These are phyloP conservation scores for Tenualosa ilisha DNA, from an alignment of 2,797 vertebrate species.

Conservation along the genomic window DNA sequence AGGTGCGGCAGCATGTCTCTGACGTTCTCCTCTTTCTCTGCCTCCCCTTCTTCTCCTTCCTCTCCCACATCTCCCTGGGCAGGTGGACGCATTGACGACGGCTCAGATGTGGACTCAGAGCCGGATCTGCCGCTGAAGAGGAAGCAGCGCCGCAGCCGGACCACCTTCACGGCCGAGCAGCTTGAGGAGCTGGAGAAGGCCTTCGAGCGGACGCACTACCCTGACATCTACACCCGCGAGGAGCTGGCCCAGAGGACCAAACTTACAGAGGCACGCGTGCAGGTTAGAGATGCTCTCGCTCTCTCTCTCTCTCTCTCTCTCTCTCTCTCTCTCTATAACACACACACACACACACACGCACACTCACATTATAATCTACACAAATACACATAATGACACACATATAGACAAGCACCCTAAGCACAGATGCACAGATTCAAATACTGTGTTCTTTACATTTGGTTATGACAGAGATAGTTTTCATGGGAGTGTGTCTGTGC, in stretches of 20 bases:
- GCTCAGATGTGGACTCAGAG: conserved; percentile 91
- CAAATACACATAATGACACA: conserved; percentile 2
- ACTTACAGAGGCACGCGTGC: conserved; percentile 91
- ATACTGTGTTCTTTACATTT: not conserved
- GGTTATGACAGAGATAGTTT: too few species aligned
- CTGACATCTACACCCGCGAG: conserved; percentile 94
- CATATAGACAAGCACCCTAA: not conserved
- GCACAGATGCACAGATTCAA: not conserved
- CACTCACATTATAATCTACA: not conserved
- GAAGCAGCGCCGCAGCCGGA: conserved; percentile 91
- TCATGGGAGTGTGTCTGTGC: too few species aligned
- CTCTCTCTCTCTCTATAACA: not conserved
- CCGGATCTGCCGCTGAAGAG: conserved; percentile 92
- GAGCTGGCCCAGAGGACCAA: conserved; percentile 95
- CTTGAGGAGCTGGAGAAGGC: conserved; percentile 96
- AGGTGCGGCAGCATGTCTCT: conserved; percentile 8
- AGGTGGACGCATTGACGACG: conserved; percentile 89
- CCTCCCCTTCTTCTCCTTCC: not conserved
- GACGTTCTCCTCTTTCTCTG: not conserved
- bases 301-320: not conserved
- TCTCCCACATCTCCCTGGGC: not conserved
- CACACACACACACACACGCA: not conserved
- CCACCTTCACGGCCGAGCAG: conserved; percentile 94
- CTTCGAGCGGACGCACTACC: conserved; percentile 95
- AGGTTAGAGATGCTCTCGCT: conserved; percentile 70